A percentile compares a stretch with the other conserved stretches of the same genome.
These are phyloP conservation scores for Nannospalax galili DNA, from an alignment of 2,113 vertebrate species.

Conservation along the genomic window DNA sequence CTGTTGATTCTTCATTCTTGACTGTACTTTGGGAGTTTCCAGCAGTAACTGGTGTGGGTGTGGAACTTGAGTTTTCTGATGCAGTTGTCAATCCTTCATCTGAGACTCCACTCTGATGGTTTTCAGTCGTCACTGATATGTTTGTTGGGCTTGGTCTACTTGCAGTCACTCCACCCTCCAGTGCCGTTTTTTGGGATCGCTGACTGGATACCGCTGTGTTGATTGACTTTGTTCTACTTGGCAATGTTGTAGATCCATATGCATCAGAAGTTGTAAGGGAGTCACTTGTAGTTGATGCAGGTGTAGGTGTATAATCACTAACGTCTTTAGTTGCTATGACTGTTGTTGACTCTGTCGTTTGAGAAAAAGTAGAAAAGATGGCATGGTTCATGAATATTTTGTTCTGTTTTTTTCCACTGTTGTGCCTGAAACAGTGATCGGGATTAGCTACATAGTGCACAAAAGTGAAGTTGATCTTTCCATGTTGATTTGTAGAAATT, in stretches of 20 bases:
- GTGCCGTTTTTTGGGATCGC: too few species aligned
- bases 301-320: rapidly evolving
- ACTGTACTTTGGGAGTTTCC: not conserved
- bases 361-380: not conserved
- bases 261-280: rapidly evolving
- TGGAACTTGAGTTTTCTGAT: rapidly evolving
- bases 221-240: not conserved
- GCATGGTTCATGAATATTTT: not conserved
- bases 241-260: not conserved
- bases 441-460: not conserved
- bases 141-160: not conserved
- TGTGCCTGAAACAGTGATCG: not conserved
- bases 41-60: not conserved
- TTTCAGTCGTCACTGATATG: not conserved
- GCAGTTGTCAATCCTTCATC: not conserved
- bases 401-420: too few species aligned
- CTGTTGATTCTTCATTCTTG: not conserved
- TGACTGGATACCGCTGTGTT: too few species aligned
- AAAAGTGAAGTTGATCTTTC: not conserved
- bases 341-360: not conserved
- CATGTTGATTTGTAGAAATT: not conserved
- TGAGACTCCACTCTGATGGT: rapidly evolving
- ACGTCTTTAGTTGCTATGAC: rapidly evolving
- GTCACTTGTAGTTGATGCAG: not conserved
- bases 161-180: not conserved